Base-by-base conservation (phyloP, 2,113 vertebrate species). In the Tragulus kanchil region DNA sequence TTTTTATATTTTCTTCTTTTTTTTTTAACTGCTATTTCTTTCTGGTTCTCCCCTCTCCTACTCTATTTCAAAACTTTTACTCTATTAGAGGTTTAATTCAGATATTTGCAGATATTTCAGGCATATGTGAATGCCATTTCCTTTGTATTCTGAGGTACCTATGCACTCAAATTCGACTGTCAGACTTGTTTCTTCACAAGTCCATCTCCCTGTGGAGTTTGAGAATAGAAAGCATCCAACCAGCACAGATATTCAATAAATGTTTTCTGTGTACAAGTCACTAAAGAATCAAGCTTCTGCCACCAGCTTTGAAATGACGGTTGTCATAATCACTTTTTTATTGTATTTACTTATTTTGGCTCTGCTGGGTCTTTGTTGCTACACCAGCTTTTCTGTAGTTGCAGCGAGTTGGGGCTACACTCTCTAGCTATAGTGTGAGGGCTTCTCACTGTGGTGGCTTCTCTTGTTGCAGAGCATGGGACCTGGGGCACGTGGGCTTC, bases 261-360 rank as follows among this genome's bases (percentile, higher is more conserved):
- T 31, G 75, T 56, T 59, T 93, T 77, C 50, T 82, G 54, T 88
- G 7, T 42, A 54, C 19, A 90, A 73, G 59, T 77, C 78, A 93
- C 11, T 88, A 52, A 82, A 59, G 13, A 28, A 87, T 14, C 14
- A 56, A 56, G 59, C 50, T 82, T 95, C 28, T 85, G 6, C 42
- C n/a, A 61, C 14, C 28, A 79, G 10, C n/a, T 94, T 78, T 58
- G 25, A 94, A 83, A 75, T 61, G 65, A 50, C 14, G 58, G 10
- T 56, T 91, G 42, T 62, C 78, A 93, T 5, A 59, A 85, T 92
- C 73, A 92, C 16, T 92, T n/a, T n/a, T n/a, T n/a, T n/a, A n/a
- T n/a, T n/a, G n/a, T n/a, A n/a, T n/a, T n/a, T n/a, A n/a, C n/a
- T n/a, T n/a, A n/a, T n/a, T n/a, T n/a, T n/a, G n/a, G n/a, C n/a